Evolutionary conservation across 1,140 invertebrate genomes (phyloP), one percentile per base, ranked within the genome.

Genomic region (Octopus bimaculoides): DNA sequence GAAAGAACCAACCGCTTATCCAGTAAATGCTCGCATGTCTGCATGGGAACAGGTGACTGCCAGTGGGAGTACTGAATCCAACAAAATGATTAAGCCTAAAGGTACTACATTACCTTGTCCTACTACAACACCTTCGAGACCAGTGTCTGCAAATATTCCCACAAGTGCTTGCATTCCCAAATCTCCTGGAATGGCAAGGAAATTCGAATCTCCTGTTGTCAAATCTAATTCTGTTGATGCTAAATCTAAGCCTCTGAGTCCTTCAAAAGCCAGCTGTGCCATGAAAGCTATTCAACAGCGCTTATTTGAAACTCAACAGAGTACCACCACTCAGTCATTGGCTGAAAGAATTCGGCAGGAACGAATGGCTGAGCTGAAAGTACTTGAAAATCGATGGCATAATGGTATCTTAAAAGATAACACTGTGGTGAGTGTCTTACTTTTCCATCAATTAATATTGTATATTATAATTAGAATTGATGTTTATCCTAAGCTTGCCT

Each of bases 321-420:
- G 84, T 52, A 83, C 71, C 54, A 84, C 84, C 55, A 82, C 82
- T 14, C 79, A 82, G 53, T 81, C 87, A 55, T 78, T 86, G 52
- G 86, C 84, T n/a, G 83, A 87, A 53, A 85, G 84, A 54, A 77
- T 88, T 14, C 84, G 86, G 17, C 81, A 84, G 53, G 86, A 88
- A 75, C 84, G 88, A 77, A 83, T 88, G 85, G 86, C 85, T n/a
- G 90, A 90, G 76, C 83, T 90, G 56, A 81, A 85, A 54, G 75
- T 79, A 17, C 82, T 90, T 53, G 83, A 89, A 78, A 88, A 88
- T 77, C 80, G 89, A 26, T 90, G 86, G 84, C 86, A 88, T 73
- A 86, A 90, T 81, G 89, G 89, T 52, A 84, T 89, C n/a, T 80
- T 88, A 14, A 86, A 83, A 55, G 87, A 87, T 8, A 84, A 85